Evolutionary conservation across 2,888 invertebrate genomes (phyloP).

Genomic region (Teleogryllus oceanicus): DNA sequence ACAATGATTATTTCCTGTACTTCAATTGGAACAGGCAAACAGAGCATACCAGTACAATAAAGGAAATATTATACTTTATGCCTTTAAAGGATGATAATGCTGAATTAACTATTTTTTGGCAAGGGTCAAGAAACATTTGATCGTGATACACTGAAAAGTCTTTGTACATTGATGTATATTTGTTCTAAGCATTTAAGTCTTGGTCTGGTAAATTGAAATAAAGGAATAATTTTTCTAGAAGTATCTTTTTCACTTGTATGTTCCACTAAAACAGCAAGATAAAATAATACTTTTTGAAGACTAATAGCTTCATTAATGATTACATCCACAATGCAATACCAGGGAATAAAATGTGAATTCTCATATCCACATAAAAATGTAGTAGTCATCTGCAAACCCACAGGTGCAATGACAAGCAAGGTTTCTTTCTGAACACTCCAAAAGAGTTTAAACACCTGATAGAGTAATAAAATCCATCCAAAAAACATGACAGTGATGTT

Average conservation of each 20-base stretch:
- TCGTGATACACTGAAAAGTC: not conserved
- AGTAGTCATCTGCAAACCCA: slow-evolving; percentile 27
- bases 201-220: slow-evolving; percentile 25
- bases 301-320: slow-evolving; percentile 30
- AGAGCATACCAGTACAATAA: no score
- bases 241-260: not conserved
- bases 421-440: slow-evolving; percentile 29
- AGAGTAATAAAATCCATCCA: not conserved
- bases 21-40: no score
- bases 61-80: no score
- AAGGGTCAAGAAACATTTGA: not conserved
- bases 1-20: no score
- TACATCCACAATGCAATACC: slow-evolving; percentile 26
- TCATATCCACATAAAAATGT: slow-evolving; percentile 25
- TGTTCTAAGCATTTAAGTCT: slow-evolving; percentile 23
- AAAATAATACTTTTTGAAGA: slow-evolving; percentile 22
- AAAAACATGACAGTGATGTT: not conserved
- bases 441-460: not conserved
- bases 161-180: slow-evolving; percentile 26
- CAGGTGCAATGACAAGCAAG: slow-evolving; percentile 24
- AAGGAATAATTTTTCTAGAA: slow-evolving; percentile 24
- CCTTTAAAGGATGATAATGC: no score
- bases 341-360: slow-evolving; percentile 28
- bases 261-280: slow-evolving; percentile 25
- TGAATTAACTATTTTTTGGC: not conserved